Percentiles rank a stretch among this genome's conserved stretches.
These are phyloP conservation scores for Mirounga angustirostris DNA, from an alignment of 2,113 vertebrate genomes.

Conservation along the genomic window DNA sequence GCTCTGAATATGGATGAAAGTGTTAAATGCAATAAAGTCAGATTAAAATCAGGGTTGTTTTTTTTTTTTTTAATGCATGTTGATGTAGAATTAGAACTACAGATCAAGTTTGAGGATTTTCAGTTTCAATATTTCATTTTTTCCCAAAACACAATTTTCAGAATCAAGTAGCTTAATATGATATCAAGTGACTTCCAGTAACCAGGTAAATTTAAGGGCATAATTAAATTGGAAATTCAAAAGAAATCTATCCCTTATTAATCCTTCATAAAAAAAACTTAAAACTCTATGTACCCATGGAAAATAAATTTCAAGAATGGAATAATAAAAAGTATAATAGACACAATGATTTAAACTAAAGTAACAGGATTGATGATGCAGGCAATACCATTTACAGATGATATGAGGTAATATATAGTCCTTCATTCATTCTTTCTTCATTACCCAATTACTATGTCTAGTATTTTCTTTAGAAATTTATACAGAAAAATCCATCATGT, in stretches of 20 bases:
- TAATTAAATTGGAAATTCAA: conserved; percentile 32
- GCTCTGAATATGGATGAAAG: neutral
- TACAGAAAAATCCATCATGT: neutral
- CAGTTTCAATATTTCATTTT: neutral
- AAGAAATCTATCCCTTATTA: neutral
- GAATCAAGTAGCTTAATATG: neutral
- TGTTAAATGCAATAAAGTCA: neutral
- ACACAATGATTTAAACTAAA: neutral
- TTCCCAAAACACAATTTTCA: neutral
- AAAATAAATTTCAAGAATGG: neutral
- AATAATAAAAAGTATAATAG: neutral
- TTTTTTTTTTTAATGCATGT: neutral
- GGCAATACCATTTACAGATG: neutral
- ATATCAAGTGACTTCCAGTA: neutral
- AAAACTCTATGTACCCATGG: neutral
- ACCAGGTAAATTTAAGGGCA: neutral
- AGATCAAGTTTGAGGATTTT: neutral
- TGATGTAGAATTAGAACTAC: neutral
- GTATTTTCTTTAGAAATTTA: neutral
- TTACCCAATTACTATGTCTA: neutral
- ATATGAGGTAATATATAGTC: neutral
- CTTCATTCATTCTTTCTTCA: neutral
- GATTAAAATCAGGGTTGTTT: neutral
- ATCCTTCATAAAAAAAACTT: conserved; percentile 12
- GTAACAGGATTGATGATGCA: neutral